A percentile compares a stretch with the other conserved stretches of the same genome.
Evolutionary conservation across 2,797 vertebrate species (phyloP).

Genomic region (Brachyalestes nurse): DNA sequence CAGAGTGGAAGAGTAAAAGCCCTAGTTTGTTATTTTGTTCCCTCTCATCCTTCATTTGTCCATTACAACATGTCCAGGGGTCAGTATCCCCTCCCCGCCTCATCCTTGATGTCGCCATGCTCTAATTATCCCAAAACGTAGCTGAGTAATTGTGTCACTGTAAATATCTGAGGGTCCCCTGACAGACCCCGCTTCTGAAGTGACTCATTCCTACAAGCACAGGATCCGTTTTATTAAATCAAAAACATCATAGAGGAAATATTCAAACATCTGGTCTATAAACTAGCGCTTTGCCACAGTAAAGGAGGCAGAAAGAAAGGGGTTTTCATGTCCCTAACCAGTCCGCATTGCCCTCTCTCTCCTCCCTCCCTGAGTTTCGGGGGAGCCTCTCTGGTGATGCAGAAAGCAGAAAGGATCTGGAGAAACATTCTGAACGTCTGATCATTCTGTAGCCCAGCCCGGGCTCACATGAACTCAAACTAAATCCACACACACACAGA

Average conservation of each 20-base stretch:
- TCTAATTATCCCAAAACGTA: slow-evolving; percentile 53
- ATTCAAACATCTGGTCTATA: slow-evolving; percentile 67
- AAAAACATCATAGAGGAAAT: slow-evolving; percentile 66
- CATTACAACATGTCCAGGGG: slow-evolving; percentile 25
- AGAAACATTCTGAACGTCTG: slow-evolving; percentile 58
- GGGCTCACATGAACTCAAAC: slow-evolving; percentile 43
- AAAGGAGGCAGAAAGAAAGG: slow-evolving; percentile 55
- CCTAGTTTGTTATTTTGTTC: slow-evolving; percentile 33
- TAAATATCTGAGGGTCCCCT: slow-evolving; percentile 51
- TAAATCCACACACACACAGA: slow-evolving; percentile 32
- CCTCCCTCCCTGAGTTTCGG: slow-evolving; percentile 31
- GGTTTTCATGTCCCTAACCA: slow-evolving; percentile 61
- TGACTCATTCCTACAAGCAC: slow-evolving; percentile 51
- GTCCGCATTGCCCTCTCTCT: slow-evolving; percentile 35
- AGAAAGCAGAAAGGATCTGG: slow-evolving; percentile 64
- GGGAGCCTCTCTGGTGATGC: slow-evolving; percentile 55
- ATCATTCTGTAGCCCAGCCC: slow-evolving; percentile 38
- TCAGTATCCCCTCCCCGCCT: slow-evolving; percentile 35
- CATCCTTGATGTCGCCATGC: slow-evolving; percentile 51
- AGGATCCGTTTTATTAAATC: slow-evolving; percentile 61
- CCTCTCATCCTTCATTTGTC: slow-evolving; percentile 25
- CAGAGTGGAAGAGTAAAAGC: slow-evolving; percentile 3
- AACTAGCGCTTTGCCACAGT: slow-evolving; percentile 64
- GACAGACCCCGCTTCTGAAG: slow-evolving; percentile 42
- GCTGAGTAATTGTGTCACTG: slow-evolving; percentile 53